Evolutionary conservation across 2,113 vertebrate genomes (phyloP).

Genomic region (Archilochus colubris): DNA sequence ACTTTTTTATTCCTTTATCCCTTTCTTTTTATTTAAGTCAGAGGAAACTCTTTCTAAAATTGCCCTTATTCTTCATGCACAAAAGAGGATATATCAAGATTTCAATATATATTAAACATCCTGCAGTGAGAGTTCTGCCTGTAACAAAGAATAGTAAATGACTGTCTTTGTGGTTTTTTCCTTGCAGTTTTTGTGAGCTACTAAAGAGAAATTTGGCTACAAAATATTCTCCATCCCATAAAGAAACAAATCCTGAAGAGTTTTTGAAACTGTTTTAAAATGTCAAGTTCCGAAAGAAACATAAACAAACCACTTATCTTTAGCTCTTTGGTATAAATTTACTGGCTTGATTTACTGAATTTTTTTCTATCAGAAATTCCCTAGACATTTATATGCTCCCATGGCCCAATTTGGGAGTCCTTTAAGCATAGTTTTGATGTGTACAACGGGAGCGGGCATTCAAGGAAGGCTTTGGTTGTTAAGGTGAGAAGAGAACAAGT

Average conservation of each 20-base stretch:
- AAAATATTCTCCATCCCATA: not conserved
- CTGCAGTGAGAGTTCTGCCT: slow-evolving; percentile 1
- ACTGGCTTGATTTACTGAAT: not conserved
- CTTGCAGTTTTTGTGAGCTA: not conserved
- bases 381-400: not conserved
- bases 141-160: slow-evolving; percentile 15
- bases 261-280: not conserved
- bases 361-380: slow-evolving; percentile 1
- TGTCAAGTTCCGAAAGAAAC: not conserved
- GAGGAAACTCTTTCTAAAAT: not conserved
- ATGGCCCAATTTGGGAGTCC: not conserved
- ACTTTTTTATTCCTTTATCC: not conserved
- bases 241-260: not conserved
- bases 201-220: not conserved
- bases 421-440: not conserved
- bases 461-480: not conserved
- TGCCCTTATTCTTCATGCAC: not conserved
- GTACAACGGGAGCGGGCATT: not conserved
- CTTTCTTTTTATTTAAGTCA: not conserved
- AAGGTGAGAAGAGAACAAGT: not conserved
- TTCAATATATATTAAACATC: not conserved
- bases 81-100: not conserved
- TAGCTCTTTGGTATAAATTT: not conserved
- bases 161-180: not conserved
- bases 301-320: not conserved